Base-by-base conservation (phyloP, 2,888 invertebrate species). In the Lomographa bimaculata region DNA sequence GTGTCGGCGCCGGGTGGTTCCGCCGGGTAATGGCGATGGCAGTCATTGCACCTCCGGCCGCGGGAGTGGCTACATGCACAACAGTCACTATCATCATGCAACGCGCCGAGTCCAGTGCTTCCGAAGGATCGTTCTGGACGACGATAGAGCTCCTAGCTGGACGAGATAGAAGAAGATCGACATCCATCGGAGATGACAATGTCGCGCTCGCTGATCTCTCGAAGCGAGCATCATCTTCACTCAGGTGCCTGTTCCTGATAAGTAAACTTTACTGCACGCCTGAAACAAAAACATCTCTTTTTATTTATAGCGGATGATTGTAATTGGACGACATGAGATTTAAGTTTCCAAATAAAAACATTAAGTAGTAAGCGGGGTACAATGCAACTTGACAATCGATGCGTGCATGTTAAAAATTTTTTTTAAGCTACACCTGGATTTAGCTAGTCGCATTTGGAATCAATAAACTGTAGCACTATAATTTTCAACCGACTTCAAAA, bases 71-170 rank as follows among this genome's bases (percentile, higher is more conserved):
- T 75, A 72, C 79, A 69, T 81, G 79, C 84, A 77, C 50, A 51
- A 66, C 49, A 47, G 46, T 61, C 14, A 14, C 14, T 12, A n/a
- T 50, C 54, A 54, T 45, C 46, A 87, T 89, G 89, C 79, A 85
- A 58, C 77, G 86, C 28, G 64, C 74, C 19, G 68, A 79, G 32
- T 89, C 89, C 28, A 82, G 71, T 57, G 70, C 90, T 17, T 83
- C 87, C 4, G 90, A 86, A 41, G 84, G 90, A 28, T 78, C 83
- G 20, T 92, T 93, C 65, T 92, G 92, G 92, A 90, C 91, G 28
- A 92, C 91, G n/a, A 90, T 93, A 44, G 91, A 92, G 45, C 79
- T 92, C 18, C 79, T 93, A 7, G 90, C 91, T 7, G 91, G 84
- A 16, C 80, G 86, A 4, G 91, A 90, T 24, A 75, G 89, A 39